phyloP scores from a whole-genome alignment of 2,888 invertebrate genomes.

The Pollenia amentaria region DNA sequence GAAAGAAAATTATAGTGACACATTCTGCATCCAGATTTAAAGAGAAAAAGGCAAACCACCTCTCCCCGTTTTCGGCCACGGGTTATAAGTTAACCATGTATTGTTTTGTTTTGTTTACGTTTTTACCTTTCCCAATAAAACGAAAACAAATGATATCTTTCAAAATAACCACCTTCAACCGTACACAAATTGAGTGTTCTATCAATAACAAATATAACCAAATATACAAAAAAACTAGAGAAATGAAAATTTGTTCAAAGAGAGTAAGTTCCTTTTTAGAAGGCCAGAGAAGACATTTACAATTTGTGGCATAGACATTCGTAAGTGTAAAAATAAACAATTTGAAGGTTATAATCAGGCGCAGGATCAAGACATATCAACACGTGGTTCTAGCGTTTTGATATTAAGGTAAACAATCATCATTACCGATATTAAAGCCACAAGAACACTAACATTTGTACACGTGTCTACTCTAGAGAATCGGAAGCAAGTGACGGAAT shows the following conservation, averaged over 20 bases:
- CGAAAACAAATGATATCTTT: constrained; percentile 5
- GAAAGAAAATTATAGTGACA: background rate
- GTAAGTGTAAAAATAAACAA: constrained; percentile 7
- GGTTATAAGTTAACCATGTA: constrained; percentile 51
- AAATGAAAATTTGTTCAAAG: constrained; percentile 3
- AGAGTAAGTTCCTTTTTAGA: background rate
- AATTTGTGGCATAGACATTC: background rate
- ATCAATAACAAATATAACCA: background rate
- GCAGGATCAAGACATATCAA: constrained; percentile 84
- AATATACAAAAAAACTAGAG: constrained; percentile 23
- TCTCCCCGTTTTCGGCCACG: constrained; percentile 49
- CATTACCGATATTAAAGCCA: constrained; percentile 47
- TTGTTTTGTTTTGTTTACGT: constrained; percentile 59
- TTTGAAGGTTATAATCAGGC: constrained; percentile 78
- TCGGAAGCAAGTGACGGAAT: background rate
- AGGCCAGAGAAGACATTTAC: constrained; percentile 2
- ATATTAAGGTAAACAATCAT: constrained; percentile 65
- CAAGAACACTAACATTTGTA: background rate
- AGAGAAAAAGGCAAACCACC: constrained; percentile 27
- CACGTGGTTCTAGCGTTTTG: constrained; percentile 81
- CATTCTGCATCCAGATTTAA: background rate
- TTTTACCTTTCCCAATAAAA: constrained; percentile 14
- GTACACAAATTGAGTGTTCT: constrained; percentile 29
- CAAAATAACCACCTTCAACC: constrained; percentile 17
- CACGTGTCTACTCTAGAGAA: background rate